Evolutionary conservation across 1,140 invertebrate species (phyloP).

Genomic region (Charaxes varanes): DNA sequence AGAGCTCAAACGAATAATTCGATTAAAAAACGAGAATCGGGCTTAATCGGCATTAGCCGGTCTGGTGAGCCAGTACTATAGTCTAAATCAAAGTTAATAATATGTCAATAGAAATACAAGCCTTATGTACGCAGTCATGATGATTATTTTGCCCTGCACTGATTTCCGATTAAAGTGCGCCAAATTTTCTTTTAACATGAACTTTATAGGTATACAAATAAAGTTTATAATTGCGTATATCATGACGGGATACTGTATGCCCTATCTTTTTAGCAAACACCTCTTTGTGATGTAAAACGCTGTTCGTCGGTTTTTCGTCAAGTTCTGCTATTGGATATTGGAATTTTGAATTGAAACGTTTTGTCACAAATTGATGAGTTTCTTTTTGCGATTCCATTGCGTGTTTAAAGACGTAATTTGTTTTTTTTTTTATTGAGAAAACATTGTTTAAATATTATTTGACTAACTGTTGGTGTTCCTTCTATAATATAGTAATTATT

Average conservation of each 20-base stretch:
- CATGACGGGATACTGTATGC: not conserved
- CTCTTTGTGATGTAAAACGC: conserved; percentile 25
- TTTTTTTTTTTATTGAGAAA: too few species aligned
- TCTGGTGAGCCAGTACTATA: conserved; percentile 22
- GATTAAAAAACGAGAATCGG: conserved; percentile 36
- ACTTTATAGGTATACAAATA: not conserved
- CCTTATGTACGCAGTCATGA: not conserved
- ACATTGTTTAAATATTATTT: too few species aligned
- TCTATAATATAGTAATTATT: too few species aligned
- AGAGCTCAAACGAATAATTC: conserved; percentile 30
- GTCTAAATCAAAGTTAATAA: conserved; percentile 5
- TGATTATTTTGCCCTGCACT: not conserved
- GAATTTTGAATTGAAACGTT: conserved; percentile 15
- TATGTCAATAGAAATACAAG: not conserved
- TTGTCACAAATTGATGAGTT: too few species aligned
- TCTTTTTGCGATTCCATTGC: too few species aligned
- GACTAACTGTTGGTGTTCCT: too few species aligned
- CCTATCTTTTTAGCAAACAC: conserved; percentile 23
- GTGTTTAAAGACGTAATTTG: too few species aligned
- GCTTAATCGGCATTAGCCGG: conserved; percentile 36
- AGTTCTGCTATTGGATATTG: conserved; percentile 16
- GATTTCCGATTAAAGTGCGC: not conserved
- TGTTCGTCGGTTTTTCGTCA: conserved; percentile 20
- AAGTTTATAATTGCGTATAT: conserved; percentile 2
- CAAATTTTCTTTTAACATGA: not conserved